Conservation (phyloP, 92 coral and sea anemone species). For the Galaxea fascicularis region DNA sequence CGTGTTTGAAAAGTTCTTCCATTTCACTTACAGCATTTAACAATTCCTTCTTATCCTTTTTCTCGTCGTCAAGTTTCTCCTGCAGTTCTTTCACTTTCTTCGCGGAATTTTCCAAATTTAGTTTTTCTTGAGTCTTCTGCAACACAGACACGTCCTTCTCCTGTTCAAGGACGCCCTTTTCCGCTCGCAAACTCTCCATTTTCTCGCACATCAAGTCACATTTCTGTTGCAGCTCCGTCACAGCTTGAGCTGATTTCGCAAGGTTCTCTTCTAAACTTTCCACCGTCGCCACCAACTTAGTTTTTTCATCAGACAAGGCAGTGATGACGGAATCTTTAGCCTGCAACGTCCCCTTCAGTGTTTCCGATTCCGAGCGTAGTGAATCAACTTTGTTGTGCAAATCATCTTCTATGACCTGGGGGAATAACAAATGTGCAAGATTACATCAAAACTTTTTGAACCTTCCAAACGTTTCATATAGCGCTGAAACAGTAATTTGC, state of each 20-base stretch:
- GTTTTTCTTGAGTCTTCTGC: conserved; percentile 70
- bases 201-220: conserved; percentile 68
- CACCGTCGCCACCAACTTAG: conserved; percentile 23
- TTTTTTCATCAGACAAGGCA: conserved; percentile 38
- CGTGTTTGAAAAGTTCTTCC: conserved; percentile 45
- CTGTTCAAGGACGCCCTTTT: conserved; percentile 57
- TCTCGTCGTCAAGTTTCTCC: conserved; percentile 29
- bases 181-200: conserved; percentile 55
- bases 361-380: conserved; percentile 43
- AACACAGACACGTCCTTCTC: conserved; percentile 69
- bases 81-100: conserved; percentile 49
- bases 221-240: conserved; percentile 73
- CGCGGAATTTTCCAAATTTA: conserved; percentile 60
- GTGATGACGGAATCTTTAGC: conserved; percentile 11
- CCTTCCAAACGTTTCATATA: too few relatives aligned
- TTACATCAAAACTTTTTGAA: too few relatives aligned
- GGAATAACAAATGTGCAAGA: neutral
- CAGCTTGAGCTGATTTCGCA: conserved; percentile 29
- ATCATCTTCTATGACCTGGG: conserved; percentile 37
- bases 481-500: too few relatives aligned
- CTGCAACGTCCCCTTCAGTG: conserved; percentile 32
- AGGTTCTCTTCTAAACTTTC: conserved; percentile 37
- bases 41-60: conserved; percentile 24
- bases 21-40: conserved; percentile 23
- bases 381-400: conserved; percentile 40